Percentiles rank a stretch among this genome's conserved stretches.
Conservation (phyloP, 23 tunicate species). For the Ascidia mentula region DNA sequence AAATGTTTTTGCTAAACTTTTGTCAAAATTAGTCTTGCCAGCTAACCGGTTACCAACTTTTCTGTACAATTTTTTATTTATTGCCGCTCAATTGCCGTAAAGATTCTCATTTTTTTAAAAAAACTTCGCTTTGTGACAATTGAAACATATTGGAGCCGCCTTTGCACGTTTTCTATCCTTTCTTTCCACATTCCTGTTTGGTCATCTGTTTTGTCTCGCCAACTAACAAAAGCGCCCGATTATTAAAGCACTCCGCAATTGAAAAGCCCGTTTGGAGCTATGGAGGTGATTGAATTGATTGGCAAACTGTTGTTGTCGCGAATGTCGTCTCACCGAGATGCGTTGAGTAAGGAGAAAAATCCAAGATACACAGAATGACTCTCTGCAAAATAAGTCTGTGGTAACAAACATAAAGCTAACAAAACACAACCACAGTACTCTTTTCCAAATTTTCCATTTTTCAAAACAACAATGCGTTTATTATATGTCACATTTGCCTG, state of each 20-base stretch:
- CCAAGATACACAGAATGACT: neutral
- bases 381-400: too few relatives aligned
- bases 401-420: too few relatives aligned
- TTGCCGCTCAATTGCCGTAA: neutral
- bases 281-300: neutral
- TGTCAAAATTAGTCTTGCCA: neutral
- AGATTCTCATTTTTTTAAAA: too few relatives aligned
- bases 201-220: neutral
- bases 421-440: neutral
- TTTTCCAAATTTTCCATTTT: neutral
- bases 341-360: neutral
- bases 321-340: too few relatives aligned
- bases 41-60: too few relatives aligned
- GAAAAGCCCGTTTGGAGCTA: neutral
- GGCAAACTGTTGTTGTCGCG: too few relatives aligned
- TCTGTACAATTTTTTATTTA: too few relatives aligned
- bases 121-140: too few relatives aligned
- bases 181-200: neutral
- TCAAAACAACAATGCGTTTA: too few relatives aligned
- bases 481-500: too few relatives aligned
- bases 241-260: neutral
- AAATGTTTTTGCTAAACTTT: neutral
- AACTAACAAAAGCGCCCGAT: neutral
- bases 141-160: too few relatives aligned
- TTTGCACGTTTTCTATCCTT: slow-evolving; percentile 2